These are phyloP conservation scores for Callopanchax toddi DNA, from an alignment of 2,113 vertebrate genomes.

Conservation along the genomic window DNA sequence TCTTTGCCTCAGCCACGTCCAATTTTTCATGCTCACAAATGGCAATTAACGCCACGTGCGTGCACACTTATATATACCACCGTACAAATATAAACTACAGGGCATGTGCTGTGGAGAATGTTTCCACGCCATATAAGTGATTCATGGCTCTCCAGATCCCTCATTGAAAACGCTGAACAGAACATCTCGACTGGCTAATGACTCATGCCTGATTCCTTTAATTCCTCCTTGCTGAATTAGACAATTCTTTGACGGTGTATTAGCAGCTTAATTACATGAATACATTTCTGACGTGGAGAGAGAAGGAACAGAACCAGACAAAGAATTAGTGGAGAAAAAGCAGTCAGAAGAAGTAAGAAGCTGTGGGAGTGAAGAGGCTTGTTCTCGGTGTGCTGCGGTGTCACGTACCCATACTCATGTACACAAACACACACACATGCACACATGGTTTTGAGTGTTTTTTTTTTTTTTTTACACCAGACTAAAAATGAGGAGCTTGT, in stretches of 20 bases:
- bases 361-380: slow-evolving; percentile 60
- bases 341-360: slow-evolving; percentile 47
- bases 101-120: slow-evolving; percentile 56
- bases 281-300: slow-evolving; percentile 74
- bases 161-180: slow-evolving; percentile 79
- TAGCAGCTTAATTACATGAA: slow-evolving; percentile 86
- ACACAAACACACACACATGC: slow-evolving; percentile 2
- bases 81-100: slow-evolving; percentile 60
- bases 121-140: slow-evolving; percentile 70
- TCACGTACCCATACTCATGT: slow-evolving; percentile 14
- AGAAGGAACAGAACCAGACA: slow-evolving; percentile 60
- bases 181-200: slow-evolving; percentile 84
- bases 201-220: slow-evolving; percentile 85
- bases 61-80: slow-evolving; percentile 35
- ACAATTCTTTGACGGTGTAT: slow-evolving; percentile 84
- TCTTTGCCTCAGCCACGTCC: slow-evolving; percentile 69
- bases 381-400: slow-evolving; percentile 37
- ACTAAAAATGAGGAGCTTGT: slow-evolving; percentile 41
- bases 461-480: slow-evolving; percentile 29
- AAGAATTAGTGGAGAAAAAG: slow-evolving; percentile 50
- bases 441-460: slow-evolving; percentile 15
- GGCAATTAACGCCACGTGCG: slow-evolving; percentile 58
- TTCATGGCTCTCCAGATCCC: slow-evolving; percentile 77
- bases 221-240: slow-evolving; percentile 86
- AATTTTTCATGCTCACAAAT: slow-evolving; percentile 67